Evolutionary conservation across 1,140 invertebrate species (phyloP), one percentile per base, ranked within the genome.

Genomic region (Olivierus martensii): DNA sequence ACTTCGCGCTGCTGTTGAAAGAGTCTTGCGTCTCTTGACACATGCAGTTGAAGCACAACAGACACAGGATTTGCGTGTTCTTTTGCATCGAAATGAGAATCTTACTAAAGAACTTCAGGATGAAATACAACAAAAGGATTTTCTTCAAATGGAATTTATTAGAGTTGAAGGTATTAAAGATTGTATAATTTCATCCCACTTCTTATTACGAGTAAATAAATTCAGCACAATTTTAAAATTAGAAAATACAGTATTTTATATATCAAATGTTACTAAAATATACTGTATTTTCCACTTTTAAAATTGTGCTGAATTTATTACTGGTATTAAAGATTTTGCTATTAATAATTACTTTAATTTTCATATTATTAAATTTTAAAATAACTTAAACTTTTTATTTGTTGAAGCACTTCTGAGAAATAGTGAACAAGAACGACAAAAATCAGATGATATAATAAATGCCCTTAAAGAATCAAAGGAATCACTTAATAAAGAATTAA

Each of bases 81-180:
- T 60, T 14, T 14, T 56, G 22, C 49, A 53, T 39, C 35, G 51
- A n/a, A 60, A 60, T 46, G 50, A 60, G 14, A 53, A 57, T 35
- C 44, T 60, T 9, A 37, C 43, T 2, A n/a, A 39, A 11, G 55
- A 57, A 22, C 46, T 60, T 2, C 51, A 55, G 17, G 59, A 60
- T 46, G 59, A 60, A 39, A 37, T 15, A 22, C 38, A 46, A 41
- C 36, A 45, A 1, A 52, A 50, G 35, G 50, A 52, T 45, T 35
- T 28, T 38, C 12, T 56, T 3, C 50, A 49, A 18, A 49, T 52
- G 46, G 34, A 52, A 19, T 18, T 56, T 15, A 19, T 52, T 21
- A 52, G 37, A 15, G 47, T 51, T 36, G 55, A 56, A 46, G 41
- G 55, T 56, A 21, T 28, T 28, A n/a, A n/a, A n/a, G n/a, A n/a